Evolutionary conservation across 2,888 invertebrate species (phyloP), one percentile per base, ranked within the genome.

Genomic region (Leptinotarsa rubiginosa): DNA sequence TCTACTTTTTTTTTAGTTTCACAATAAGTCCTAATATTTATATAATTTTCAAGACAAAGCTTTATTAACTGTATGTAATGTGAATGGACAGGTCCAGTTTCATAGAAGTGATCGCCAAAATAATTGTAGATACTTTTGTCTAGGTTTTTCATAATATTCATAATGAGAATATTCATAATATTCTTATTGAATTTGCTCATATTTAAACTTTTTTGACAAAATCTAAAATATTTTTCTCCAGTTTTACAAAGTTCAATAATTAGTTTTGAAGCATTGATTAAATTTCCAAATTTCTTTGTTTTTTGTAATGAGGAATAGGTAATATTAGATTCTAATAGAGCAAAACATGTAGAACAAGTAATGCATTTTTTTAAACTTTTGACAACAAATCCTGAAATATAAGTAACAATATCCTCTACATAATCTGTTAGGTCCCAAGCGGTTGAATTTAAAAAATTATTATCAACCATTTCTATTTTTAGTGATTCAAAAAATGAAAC

Each of bases 371-470:
- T 62, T 1, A 3, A n/a, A 22, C 20, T 25, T 20, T 25, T 20
- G 62, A 62, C 4, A 62, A 62, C n/a, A 20, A 20, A 20, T 20
- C 7, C 62, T 62, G 22, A 62, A 20, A 62, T 62, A 62, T 62
- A 20, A 20, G 20, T 20, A 20, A 20, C n/a, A n/a, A n/a, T n/a
- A n/a, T n/a, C n/a, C n/a, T n/a, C n/a, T n/a, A n/a, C n/a, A n/a
- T n/a, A n/a, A 12, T 18, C n/a, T 12, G 69, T 69, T 54, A 69
- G 31, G 54, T 69, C 54, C 56, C 56, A 69, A 25, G 69, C 25
- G 13, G 69, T 12, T 18, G 69, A 41, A 69, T 20, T 59, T 12
- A 49, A 15, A 49, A 49, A 12, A 49, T 1, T 18, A 4, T 67
- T 20, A 20, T 20, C 13, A 10, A 67, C 47, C 3, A 67, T 18